Conservation (phyloP, 2,888 invertebrate genomes). For the Chironomus riparius region DNA sequence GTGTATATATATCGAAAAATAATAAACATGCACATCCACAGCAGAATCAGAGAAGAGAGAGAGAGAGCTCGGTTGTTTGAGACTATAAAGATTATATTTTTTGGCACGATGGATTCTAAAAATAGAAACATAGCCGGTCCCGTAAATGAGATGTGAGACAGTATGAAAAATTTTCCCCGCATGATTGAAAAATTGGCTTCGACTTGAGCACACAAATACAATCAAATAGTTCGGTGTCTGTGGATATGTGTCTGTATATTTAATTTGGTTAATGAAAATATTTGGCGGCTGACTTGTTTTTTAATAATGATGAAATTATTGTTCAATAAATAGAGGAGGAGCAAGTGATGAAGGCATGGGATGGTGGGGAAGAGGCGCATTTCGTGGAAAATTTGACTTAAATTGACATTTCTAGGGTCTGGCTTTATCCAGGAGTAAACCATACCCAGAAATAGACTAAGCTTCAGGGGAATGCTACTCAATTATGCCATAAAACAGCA, state of each 20-base stretch:
- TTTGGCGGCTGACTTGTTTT: not conserved
- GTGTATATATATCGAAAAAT: not conserved
- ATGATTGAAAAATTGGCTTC: not conserved
- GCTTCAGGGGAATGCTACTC: too few relatives aligned
- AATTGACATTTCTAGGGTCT: too few relatives aligned
- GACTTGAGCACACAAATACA: not conserved
- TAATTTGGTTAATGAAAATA: not conserved
- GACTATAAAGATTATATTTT: not conserved
- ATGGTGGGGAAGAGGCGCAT: too few relatives aligned
- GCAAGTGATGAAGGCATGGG: not conserved
- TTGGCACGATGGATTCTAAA: not conserved
- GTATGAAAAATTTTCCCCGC: not conserved
- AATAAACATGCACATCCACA: not conserved
- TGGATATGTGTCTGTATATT: not conserved
- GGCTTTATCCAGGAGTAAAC: too few relatives aligned
- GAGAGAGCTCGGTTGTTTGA: too few relatives aligned
- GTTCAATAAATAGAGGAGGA: not conserved
- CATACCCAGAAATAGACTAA: too few relatives aligned
- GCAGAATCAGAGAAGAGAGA: too few relatives aligned
- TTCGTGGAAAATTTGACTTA: too few relatives aligned
- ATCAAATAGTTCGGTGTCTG: not conserved
- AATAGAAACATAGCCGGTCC: not conserved
- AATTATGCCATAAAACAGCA: too few relatives aligned
- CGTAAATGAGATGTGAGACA: not conserved
- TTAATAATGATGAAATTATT: conserved; percentile 12